Base-by-base conservation (phyloP, 1,140 invertebrate species). In the Hyphantria cunea region DNA sequence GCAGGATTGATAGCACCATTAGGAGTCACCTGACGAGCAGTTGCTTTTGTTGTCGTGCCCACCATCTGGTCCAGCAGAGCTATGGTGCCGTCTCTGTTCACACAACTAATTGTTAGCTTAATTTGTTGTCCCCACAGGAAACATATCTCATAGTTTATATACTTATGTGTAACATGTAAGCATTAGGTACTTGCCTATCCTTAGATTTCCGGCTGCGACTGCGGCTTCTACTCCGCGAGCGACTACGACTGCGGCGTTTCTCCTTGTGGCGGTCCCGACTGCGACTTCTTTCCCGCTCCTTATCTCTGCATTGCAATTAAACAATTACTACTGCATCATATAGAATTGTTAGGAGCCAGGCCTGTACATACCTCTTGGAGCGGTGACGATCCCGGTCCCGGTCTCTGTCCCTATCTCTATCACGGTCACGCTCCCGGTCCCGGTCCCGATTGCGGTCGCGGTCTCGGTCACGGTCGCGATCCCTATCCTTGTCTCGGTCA, bases 21-120 rank as follows among this genome's bases (percentile, higher is more conserved):
- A 34, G 69, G 76, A 25, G 79, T 74, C 15, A 86, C 86, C 14
- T 74, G 71, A 0, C 83, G 76, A 0, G 89, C 84, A 6, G 88
- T 89, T 0, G 89, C 86, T 51, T 90, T 92, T 1, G 86, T 91
- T 0, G 91, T 91, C 4, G 91, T 92, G 49, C 91, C 91, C 59
- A 92, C 89, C 91, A 92, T 92, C 69, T 91, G 89, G 62, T 92
- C 91, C 64, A 92, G 64, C 14, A 92, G 69, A 0, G 91, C 91
- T 15, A 92, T 90, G 0, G 89, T 90, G 14, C 91, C 91, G 77
- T 92, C 91, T 53, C 91, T 90, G 72, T 44, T 44, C 11, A 44
- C 41, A 44, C n/a, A n/a, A 44, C 41, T 44, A 44, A 44, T 10
- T 37, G 34, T 44, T 13, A 44, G 14, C 12, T 44, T 12, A 12